Conservation (phyloP, 2,113 vertebrate genomes). For the Forbesichthys papilliferus region DNA sequence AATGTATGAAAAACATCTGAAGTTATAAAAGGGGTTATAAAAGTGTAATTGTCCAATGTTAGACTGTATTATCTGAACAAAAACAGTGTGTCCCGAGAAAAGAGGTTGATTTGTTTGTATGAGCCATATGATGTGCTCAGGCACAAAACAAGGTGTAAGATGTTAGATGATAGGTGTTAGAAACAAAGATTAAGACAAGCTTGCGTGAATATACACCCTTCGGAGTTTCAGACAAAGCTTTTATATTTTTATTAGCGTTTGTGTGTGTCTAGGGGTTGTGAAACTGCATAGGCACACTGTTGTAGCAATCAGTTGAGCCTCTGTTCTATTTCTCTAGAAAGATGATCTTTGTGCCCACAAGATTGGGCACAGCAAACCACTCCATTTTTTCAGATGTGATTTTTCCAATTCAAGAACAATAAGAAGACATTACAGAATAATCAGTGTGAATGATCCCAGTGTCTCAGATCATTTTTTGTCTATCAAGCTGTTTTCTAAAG, state of each 20-base stretch:
- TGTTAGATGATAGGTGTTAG: constrained; percentile 1
- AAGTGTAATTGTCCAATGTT: constrained; percentile 9
- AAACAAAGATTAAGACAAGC: constrained; percentile 3
- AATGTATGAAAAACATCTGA: background rate
- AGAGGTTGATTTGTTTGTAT: background rate
- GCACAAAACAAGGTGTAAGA: background rate
- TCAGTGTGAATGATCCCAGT: too few species aligned
- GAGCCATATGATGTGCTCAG: background rate
- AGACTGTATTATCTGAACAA: background rate
- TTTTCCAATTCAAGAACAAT: background rate
- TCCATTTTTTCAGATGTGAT: background rate
- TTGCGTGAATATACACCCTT: too few species aligned
- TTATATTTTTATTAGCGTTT: background rate
- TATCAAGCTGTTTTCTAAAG: too few species aligned
- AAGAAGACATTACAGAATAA: too few species aligned
- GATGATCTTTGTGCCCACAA: background rate
- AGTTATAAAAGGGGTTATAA: background rate
- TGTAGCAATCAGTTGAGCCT: constrained; percentile 10
- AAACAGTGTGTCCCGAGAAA: background rate
- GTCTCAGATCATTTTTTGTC: too few species aligned
- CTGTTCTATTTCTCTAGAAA: background rate
- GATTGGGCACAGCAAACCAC: constrained; percentile 2
- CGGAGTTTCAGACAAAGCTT: constrained; percentile 10
- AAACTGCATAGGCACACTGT: background rate
- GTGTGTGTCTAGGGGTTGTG: background rate